Evolutionary conservation across 2,113 vertebrate species (phyloP).

Genomic region (Macquaria ambigua): DNA sequence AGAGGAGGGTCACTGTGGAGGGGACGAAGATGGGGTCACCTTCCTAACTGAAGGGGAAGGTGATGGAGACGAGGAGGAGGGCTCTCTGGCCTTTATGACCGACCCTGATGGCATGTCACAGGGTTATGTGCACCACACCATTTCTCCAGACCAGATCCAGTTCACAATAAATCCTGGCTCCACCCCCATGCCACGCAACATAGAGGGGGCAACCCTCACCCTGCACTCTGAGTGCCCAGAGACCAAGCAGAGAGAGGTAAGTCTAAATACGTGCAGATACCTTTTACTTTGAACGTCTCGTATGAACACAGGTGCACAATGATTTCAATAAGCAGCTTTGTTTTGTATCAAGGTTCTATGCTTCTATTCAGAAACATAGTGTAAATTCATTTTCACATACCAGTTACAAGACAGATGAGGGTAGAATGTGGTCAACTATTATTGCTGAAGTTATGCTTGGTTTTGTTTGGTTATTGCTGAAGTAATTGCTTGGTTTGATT

Average conservation of each 20-base stretch:
- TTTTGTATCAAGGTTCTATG: not conserved
- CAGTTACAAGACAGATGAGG: not conserved
- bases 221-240: constrained; percentile 98
- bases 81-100: constrained; percentile 90
- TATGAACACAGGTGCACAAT: not conserved
- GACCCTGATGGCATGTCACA: constrained; percentile 97
- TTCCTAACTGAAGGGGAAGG: constrained; percentile 93
- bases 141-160: constrained; percentile 98
- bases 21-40: constrained; percentile 88
- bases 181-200: constrained; percentile 98
- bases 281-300: not conserved
- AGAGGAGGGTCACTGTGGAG: constrained; percentile 90
- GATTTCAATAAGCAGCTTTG: not conserved
- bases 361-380: not conserved
- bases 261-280: not conserved
- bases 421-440: too few species aligned
- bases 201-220: constrained; percentile 97
- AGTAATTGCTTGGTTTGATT: constrained; percentile 20
- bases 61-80: constrained; percentile 89
- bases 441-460: not conserved
- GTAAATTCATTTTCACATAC: not conserved
- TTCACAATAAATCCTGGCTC: constrained; percentile 98
- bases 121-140: constrained; percentile 98
- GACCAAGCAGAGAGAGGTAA: constrained; percentile 96
- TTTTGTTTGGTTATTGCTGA: constrained; percentile 2